Conservation (phyloP, 2,888 invertebrate species). For the Melieria crassipennis region DNA sequence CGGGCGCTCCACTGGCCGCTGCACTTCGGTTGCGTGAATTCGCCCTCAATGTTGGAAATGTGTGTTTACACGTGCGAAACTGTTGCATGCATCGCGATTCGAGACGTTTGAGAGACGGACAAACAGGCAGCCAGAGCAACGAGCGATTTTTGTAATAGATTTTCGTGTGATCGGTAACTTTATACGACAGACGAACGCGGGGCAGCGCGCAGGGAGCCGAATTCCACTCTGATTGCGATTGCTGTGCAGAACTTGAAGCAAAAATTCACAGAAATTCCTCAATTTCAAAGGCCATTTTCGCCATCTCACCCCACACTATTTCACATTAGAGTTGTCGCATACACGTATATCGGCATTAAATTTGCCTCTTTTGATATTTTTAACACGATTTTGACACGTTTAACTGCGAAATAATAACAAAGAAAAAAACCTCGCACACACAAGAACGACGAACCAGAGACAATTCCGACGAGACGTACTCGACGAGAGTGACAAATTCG, state of each 20-base stretch:
- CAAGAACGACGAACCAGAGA: conserved; percentile 29
- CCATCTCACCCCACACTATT: neutral
- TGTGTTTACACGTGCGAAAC: conserved; percentile 21
- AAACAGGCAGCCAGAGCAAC: conserved; percentile 18
- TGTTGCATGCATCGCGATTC: conserved; percentile 5
- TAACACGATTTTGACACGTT: conserved; percentile 26
- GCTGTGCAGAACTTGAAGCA: conserved; percentile 30
- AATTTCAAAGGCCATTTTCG: conserved; percentile 28
- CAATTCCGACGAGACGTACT: conserved; percentile 30
- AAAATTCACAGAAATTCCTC: conserved; percentile 31
- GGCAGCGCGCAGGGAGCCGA: conserved; percentile 18
- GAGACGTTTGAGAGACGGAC: conserved; percentile 6
- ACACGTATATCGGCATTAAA: conserved; percentile 14
- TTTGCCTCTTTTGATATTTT: conserved; percentile 28
- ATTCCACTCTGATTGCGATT: conserved; percentile 36
- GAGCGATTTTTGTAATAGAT: conserved; percentile 30
- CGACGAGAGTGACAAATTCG: conserved; percentile 11
- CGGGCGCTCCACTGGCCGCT: too few species aligned
- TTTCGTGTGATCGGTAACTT: conserved; percentile 8
- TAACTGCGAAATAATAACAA: conserved; percentile 39
- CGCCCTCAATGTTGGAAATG: too few species aligned
- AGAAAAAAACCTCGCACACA: conserved; percentile 36
- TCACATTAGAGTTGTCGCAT: conserved; percentile 21
- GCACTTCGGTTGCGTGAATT: too few species aligned
- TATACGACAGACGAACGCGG: conserved; percentile 6